phyloP scores from a whole-genome alignment of 2,888 invertebrate genomes.

The Nomada fabriciana region DNA sequence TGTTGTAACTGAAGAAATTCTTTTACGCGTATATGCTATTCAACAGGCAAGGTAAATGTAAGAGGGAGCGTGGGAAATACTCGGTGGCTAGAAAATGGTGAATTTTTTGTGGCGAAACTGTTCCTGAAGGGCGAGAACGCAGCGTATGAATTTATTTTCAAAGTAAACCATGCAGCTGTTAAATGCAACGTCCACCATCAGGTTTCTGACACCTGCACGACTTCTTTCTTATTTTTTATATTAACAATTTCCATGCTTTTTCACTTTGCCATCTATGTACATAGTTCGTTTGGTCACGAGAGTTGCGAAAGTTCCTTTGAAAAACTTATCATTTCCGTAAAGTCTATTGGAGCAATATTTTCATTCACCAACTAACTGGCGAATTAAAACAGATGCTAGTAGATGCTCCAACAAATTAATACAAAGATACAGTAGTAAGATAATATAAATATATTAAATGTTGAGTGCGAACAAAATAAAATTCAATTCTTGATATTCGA shows the following conservation, averaged over 20 bases:
- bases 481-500: too few relatives aligned
- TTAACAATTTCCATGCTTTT: conserved; percentile 27
- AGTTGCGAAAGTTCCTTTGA: conserved; percentile 23
- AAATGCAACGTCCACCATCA: conserved; percentile 8
- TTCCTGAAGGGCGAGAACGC: neutral
- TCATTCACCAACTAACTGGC: too few relatives aligned
- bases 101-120: conserved; percentile 8
- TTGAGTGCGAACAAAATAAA: too few relatives aligned
- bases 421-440: too few relatives aligned
- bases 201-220: conserved; percentile 35
- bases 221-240: conserved; percentile 35
- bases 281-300: neutral
- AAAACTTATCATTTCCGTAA: neutral
- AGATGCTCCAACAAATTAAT: too few relatives aligned
- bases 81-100: conserved; percentile 2
- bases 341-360: too few relatives aligned
- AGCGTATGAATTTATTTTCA: conserved; percentile 19
- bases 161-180: conserved; percentile 7
- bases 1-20: neutral
- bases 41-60: conserved; percentile 6
- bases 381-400: too few relatives aligned
- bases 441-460: too few relatives aligned
- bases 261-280: neutral
- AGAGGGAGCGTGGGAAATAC: neutral
- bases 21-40: neutral